Evolutionary conservation across 2,888 invertebrate genomes (phyloP).

Genomic region (Spisula solida): DNA sequence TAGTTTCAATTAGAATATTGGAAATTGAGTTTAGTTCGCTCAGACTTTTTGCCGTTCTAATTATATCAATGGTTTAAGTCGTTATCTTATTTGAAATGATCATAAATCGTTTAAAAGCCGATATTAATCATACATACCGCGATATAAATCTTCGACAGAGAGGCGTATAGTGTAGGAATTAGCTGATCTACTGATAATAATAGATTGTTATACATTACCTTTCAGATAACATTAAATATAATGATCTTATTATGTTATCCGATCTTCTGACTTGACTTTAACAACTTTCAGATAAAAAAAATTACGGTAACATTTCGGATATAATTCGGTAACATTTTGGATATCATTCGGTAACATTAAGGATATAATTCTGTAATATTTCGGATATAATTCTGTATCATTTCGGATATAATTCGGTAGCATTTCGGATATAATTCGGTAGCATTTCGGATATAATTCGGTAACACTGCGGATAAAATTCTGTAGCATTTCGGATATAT

Average conservation of each 20-base stretch:
- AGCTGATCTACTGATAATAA: not conserved
- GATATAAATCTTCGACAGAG: not conserved
- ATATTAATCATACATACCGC: not conserved
- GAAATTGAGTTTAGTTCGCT: not conserved
- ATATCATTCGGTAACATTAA: no score
- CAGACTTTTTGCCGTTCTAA: not conserved
- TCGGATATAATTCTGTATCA: no score
- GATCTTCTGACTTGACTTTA: not conserved
- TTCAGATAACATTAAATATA: not conserved
- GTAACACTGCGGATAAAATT: no score
- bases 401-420: no score
- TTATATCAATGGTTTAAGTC: not conserved
- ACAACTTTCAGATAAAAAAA: not conserved
- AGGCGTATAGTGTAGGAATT: not conserved
- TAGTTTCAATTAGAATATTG: not conserved
- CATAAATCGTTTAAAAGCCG: not conserved
- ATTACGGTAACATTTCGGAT: no score
- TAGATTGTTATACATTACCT: not conserved
- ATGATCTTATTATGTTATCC: not conserved
- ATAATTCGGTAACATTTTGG: no score
- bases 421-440: no score
- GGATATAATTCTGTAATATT: no score
- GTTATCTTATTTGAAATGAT: conserved; percentile 5
- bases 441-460: no score
- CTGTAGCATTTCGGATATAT: no score